Evolutionary conservation across 2,797 vertebrate species (phyloP), one percentile per base, ranked within the genome.

Genomic region (Brachyalestes nurse): DNA sequence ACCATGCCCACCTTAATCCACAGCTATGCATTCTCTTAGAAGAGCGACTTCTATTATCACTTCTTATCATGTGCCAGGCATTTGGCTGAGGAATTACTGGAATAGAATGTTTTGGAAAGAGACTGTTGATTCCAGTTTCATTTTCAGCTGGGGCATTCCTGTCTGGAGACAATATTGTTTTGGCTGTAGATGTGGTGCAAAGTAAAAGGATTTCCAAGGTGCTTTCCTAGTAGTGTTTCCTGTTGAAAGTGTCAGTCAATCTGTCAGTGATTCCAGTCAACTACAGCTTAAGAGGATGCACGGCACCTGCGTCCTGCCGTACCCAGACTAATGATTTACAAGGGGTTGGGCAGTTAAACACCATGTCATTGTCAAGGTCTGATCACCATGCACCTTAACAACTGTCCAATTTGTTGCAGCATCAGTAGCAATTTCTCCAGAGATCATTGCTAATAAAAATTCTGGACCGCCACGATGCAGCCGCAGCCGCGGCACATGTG

Each of bases 401-500:
- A 51, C 66, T n/a, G 34, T 55, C 51, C 49, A 13, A 38, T 19
- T 53, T 58, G 45, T 66, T 49, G 65, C 62, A 17, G 12, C 25
- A 42, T 47, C 47, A 60, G 49, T 42, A 72, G 28, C 58, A 49
- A 28, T 70, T 75, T 73, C 67, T 57, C 34, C 77, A 75, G 34
- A 57, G 62, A 73, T 73, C 53, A 62, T 13, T 72, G 51, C 23
- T n/a, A 61, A 38, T 64, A 38, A 74, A 45, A 61, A 57, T 75
- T 70, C 47, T n/a, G 3, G 8, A 47, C 62, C 25, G 64, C 8
- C 38, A 38, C 34, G 60, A 75, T 79, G 75, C 83, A 73, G 78
- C 53, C 40, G 73, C 58, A 72, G n/a, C 23, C 60, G 42, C 16
- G 23, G 78, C 83, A 77, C 82, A 84, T 86, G 84, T 84, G 82